Percentiles rank a stretch among this genome's conserved stretches.
Conservation (phyloP, 2,797 vertebrate genomes). For the Tenualosa ilisha region DNA sequence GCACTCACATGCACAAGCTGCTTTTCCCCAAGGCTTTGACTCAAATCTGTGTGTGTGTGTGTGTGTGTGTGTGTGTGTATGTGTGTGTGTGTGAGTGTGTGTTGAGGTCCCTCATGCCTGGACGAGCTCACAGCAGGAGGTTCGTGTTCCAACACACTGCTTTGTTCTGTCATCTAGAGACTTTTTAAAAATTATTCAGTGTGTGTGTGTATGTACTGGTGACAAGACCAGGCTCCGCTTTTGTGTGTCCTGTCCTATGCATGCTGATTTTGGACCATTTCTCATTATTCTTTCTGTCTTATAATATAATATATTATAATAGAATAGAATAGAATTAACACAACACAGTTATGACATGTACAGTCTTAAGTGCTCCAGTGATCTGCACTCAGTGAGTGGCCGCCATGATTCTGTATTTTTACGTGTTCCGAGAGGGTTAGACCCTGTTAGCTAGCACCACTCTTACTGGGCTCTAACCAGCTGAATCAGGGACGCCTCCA, state of each 20-base stretch:
- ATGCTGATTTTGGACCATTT: not conserved
- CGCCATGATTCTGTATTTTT: not conserved
- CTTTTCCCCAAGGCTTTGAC: not conserved
- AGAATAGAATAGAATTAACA: not conserved
- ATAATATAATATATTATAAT: too few species aligned
- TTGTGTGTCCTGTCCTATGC: not conserved
- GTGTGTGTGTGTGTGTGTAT: not conserved
- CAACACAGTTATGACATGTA: not conserved
- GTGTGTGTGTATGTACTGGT: not conserved
- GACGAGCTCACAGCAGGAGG: not conserved
- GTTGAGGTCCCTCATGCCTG: slow-evolving; percentile 9
- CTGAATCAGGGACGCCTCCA: not conserved
- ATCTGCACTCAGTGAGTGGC: not conserved
- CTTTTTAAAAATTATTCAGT: not conserved
- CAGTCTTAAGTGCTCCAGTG: not conserved
- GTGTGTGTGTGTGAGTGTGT: not conserved
- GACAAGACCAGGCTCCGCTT: not conserved
- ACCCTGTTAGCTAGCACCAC: not conserved
- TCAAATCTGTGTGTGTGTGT: not conserved
- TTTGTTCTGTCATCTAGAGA: not conserved
- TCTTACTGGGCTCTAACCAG: not conserved
- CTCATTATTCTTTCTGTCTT: not conserved
- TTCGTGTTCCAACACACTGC: not conserved
- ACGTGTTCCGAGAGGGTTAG: not conserved
- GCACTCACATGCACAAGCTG: not conserved